Base-by-base conservation (phyloP, 2,888 invertebrate genomes). In the Miltochrista miniata region DNA sequence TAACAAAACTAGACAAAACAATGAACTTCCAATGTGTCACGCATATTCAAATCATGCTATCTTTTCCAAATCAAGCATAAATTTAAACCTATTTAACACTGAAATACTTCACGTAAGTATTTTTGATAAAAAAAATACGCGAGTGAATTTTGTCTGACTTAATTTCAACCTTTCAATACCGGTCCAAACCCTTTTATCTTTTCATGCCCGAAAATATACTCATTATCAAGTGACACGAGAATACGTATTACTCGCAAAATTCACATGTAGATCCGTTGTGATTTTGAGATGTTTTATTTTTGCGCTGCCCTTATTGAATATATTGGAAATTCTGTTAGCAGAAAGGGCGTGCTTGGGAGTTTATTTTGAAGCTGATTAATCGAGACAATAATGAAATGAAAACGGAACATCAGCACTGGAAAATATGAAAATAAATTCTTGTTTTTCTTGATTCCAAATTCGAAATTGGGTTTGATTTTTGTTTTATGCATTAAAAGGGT, bases 171-270 rank as follows among this genome's bases (percentile, higher is more conserved):
- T 70, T 68, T 66, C 67, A 68, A 68, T 73, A 72, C 62, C 40
- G 59, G 56, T 43, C 47, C 52, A 61, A 64, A 68, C 56, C 63
- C 67, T 76, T 74, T 76, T 74, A 71, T 73, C 67, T 68, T 62
- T 54, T 45, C 44, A 51, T 50, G 46, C 54, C 44, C 54, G 61
- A 61, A 65, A 74, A 72, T 70, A 74, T 76, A 72, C 68, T 72
- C 69, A 76, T 76, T 76, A 74, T 68, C 51, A 59, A 64, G 68
- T 69, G 71, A 72, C 70, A 66, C 58, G 69, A 66, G 68, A 72
- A 58, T 59, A 52, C 59, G 62, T 68, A 62, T 60, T 58, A 56
- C 30, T 35, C 11, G 24, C 24, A 43, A 52, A 56, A 61, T 61
- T 63, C 58, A 51, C 60, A 30, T n/a, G 39, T 39, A 44, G 18